Conservation (phyloP, 2,797 vertebrate genomes). For the Notamacropus eugenii region DNA sequence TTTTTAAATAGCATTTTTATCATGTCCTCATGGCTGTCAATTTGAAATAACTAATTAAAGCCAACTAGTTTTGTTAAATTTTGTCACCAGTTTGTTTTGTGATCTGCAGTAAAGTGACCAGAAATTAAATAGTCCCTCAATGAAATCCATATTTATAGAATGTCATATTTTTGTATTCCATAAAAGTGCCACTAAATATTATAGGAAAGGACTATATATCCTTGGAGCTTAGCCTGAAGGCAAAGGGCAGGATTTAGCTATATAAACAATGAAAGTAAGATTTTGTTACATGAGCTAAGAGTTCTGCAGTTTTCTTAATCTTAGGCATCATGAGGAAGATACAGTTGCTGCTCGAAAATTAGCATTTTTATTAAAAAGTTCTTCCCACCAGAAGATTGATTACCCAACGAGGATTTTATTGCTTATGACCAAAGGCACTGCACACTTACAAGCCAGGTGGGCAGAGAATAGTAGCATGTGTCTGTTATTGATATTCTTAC, state of each 20-base stretch:
- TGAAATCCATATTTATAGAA: neutral
- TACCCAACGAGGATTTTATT: neutral
- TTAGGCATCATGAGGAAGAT: neutral
- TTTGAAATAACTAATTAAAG: neutral
- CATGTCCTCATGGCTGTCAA: neutral
- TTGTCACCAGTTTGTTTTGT: neutral
- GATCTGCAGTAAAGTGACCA: neutral
- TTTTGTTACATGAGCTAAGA: neutral
- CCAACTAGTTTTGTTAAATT: neutral
- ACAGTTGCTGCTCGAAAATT: neutral
- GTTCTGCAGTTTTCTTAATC: neutral
- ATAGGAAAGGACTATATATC: neutral
- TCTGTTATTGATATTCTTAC: conserved; percentile 7
- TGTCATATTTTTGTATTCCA: neutral
- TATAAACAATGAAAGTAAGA: neutral
- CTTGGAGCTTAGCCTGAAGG: neutral
- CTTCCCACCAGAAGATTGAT: neutral
- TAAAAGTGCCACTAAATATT: neutral
- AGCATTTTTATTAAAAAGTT: conserved; percentile 18
- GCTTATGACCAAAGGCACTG: conserved; percentile 24
- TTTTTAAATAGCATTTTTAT: neutral
- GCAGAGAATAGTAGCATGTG: neutral
- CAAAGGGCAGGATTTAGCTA: neutral
- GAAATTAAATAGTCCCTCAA: neutral
- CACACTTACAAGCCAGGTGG: neutral